Evolutionary conservation across 2,888 invertebrate species (phyloP), one percentile per base, ranked within the genome.

Genomic region (Pyrrhia umbra): DNA sequence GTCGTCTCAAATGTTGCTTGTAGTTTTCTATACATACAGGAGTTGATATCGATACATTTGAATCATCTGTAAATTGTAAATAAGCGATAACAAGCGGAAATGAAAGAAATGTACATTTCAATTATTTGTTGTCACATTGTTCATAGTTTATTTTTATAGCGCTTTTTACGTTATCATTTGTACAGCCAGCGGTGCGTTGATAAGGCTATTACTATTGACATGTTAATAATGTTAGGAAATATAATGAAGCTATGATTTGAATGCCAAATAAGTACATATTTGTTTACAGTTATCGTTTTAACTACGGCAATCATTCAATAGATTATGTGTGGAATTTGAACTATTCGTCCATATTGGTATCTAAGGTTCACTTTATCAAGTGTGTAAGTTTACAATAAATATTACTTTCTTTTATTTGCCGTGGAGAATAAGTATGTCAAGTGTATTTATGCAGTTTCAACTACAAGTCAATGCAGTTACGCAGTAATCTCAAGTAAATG

Each of bases 91-190:
- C n/a, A 30, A 6, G n/a, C 34, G 34, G 34, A 34, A 34, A 34
- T 34, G 34, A 34, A 34, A 34, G 34, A n/a, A 34, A 34, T 34
- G 4, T 18, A 30, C n/a, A 27, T 68, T 52, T 4, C 15, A 30
- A 23, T 27, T 61, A 20, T 25, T 42, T 42, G 15, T 54, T 25
- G 8, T 13, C 9, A 18, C 40, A 56, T 21, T 49, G 20, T 49
- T 37, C 39, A 25, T 23, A 21, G 15, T 43, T 51, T 57, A 70
- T 52, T 64, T 69, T 52, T 25, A 43, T 27, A 47, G 16, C 4
- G 39, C 42, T 52, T 49, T 68, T 70, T 47, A 37, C 30, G 37
- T 49, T 71, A 69, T 69, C 65, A 49, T 50, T 46, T 18, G 2
- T 34, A 25, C n/a, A n/a, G n/a, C n/a, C 16, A 27, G 16, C 27